Conservation (phyloP, 2,113 vertebrate species). For the Actinemys pallida region DNA sequence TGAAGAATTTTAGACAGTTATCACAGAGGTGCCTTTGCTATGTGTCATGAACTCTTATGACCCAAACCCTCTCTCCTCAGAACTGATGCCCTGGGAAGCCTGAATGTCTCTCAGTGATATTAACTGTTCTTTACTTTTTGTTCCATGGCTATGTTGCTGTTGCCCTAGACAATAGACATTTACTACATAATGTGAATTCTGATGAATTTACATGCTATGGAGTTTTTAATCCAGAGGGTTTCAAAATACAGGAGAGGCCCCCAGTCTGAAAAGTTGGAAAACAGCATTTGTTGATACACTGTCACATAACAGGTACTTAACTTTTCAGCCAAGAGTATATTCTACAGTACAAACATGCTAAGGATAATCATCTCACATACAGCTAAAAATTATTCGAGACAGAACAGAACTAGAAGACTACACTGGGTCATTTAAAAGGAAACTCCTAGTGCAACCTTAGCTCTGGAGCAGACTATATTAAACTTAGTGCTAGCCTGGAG, state of each 20-base stretch:
- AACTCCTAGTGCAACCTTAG: not conserved
- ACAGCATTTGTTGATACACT: not conserved
- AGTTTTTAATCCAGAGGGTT: not conserved
- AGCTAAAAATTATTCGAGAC: not conserved
- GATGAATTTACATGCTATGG: not conserved
- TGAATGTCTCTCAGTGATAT: not conserved
- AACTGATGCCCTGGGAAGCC: not conserved
- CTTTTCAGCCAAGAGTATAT: not conserved
- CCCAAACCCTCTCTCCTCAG: not conserved
- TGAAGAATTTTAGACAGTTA: not conserved
- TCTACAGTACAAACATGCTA: not conserved
- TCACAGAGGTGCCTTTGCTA: not conserved
- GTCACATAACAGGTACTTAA: not conserved
- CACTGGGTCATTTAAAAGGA: not conserved
- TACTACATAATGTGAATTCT: not conserved
- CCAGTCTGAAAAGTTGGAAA: not conserved
- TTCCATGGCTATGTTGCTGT: not conserved
- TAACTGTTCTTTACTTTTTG: not conserved
- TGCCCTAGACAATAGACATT: not conserved
- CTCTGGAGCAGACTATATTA: not conserved
- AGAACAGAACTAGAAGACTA: not conserved
- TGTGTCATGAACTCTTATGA: not conserved
- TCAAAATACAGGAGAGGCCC: not conserved
- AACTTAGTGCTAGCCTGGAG: not conserved
- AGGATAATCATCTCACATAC: not conserved